A percentile compares a stretch with the other conserved stretches of the same genome.
phyloP scores from a whole-genome alignment of 1,140 invertebrate species.

The Telenomus remus region DNA sequence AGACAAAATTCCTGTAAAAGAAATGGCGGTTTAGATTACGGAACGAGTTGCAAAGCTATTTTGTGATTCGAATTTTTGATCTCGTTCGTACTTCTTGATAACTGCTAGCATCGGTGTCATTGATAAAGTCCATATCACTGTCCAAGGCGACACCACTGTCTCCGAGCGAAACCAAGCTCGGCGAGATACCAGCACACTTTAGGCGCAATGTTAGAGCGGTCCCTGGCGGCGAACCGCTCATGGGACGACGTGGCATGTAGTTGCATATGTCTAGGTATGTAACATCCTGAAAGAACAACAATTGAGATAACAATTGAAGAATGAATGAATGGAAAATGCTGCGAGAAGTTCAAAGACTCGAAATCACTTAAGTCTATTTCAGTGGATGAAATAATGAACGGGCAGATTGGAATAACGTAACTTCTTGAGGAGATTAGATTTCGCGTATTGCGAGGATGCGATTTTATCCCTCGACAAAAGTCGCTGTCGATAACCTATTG shows the following conservation, averaged over 20 bases:
- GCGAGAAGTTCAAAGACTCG: too few relatives aligned
- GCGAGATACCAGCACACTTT: conserved; percentile 70
- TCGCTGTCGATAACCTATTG: conserved; percentile 65
- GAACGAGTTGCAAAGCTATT: too few relatives aligned
- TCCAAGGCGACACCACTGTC: conserved; percentile 74
- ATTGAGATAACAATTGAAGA: conserved; percentile 2
- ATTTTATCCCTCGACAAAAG: too few relatives aligned
- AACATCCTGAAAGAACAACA: conserved; percentile 66
- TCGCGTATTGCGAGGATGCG: conserved; percentile 59
- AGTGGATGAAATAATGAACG: too few relatives aligned
- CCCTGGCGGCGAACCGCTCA: conserved; percentile 73
- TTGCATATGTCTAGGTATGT: conserved; percentile 73
- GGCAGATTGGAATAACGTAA: not conserved
- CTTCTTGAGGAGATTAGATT: conserved; percentile 43
- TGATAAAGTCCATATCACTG: conserved; percentile 72
- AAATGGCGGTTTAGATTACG: not conserved
- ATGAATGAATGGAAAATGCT: not conserved
- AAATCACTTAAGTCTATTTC: too few relatives aligned
- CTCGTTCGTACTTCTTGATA: conserved; percentile 68
- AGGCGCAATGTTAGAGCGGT: conserved; percentile 70
- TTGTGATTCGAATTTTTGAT: too few relatives aligned
- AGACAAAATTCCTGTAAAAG: conserved; percentile 68
- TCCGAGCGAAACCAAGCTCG: conserved; percentile 73
- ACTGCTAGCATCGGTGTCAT: conserved; percentile 72
- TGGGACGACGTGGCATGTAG: conserved; percentile 74